These are phyloP conservation scores for Sylvilagus floridanus DNA, from an alignment of 2,797 vertebrate species.

Conservation along the genomic window DNA sequence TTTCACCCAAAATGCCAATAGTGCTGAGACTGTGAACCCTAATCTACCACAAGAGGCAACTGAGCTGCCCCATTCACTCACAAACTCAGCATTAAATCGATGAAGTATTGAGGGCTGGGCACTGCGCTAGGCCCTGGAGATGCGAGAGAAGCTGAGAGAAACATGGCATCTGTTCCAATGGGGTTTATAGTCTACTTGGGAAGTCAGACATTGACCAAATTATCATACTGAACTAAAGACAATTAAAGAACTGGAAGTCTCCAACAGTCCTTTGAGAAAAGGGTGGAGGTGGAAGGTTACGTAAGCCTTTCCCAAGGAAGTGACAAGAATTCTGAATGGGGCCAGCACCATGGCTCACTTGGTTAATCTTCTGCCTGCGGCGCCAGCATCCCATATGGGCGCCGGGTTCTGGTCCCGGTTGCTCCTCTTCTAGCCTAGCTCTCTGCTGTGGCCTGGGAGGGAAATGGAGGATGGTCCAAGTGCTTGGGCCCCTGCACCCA, in stretches of 20 bases:
- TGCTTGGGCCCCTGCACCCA: no score
- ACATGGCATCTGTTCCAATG: not conserved
- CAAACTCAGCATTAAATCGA: slow-evolving; percentile 24
- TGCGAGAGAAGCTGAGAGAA: not conserved
- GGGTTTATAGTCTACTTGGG: slow-evolving; percentile 15
- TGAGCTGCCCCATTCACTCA: not conserved
- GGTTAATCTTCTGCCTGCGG: no score
- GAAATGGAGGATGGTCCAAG: no score
- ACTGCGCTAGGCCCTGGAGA: not conserved
- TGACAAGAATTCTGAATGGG: not conserved
- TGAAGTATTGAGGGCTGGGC: not conserved
- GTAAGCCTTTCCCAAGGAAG: not conserved
- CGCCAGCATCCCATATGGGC: no score
- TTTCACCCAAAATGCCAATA: not conserved
- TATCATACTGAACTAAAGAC: slow-evolving; percentile 7
- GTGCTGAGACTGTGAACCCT: not conserved
- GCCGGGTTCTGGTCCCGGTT: no score
- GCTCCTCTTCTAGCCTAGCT: no score
- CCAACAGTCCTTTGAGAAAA: not conserved
- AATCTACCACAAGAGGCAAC: not conserved
- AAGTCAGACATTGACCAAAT: not conserved
- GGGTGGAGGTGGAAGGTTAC: not conserved
- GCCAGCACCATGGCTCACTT: no score
- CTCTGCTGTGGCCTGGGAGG: no score
- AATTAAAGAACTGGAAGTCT: not conserved